Conservation (phyloP, 2,113 vertebrate genomes). For the Eulemur rufifrons region DNA sequence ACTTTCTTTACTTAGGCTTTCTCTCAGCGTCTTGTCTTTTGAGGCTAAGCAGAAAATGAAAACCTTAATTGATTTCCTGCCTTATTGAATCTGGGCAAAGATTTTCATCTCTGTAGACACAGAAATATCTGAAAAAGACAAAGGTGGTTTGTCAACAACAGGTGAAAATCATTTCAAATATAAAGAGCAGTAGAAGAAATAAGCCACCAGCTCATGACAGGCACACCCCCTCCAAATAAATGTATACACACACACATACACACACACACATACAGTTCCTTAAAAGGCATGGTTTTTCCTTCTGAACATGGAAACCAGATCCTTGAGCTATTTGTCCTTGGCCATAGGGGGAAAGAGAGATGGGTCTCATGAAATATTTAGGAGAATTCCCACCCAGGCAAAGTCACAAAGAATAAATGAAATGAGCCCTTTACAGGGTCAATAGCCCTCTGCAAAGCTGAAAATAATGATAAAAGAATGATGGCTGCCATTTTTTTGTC, state of each 20-base stretch:
- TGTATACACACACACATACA: accelerated
- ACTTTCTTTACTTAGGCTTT: slow-evolving; percentile 17
- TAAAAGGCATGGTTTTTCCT: background rate
- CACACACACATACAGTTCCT: background rate
- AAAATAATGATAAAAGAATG: background rate
- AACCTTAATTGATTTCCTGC: slow-evolving; percentile 81
- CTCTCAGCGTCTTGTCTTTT: slow-evolving; percentile 60
- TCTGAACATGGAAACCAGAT: background rate
- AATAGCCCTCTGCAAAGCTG: background rate
- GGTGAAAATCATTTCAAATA: slow-evolving; percentile 46
- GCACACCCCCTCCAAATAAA: background rate
- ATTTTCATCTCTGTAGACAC: slow-evolving; percentile 55
- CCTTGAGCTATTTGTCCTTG: background rate
- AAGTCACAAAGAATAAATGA: background rate
- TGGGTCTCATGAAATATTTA: background rate
- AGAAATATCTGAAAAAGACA: slow-evolving; percentile 56
- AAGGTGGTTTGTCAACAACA: slow-evolving; percentile 58
- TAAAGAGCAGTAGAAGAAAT: background rate
- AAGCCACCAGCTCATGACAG: accelerated
- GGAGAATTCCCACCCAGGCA: background rate
- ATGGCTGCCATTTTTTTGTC: background rate
- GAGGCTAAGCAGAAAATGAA: slow-evolving; percentile 75
- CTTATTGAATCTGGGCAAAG: slow-evolving; percentile 68
- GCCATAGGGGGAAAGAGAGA: background rate
- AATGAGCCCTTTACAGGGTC: slow-evolving; percentile 27